phyloP scores from a whole-genome alignment of 2,888 invertebrate species.

The Aricia artaxerxes region DNA sequence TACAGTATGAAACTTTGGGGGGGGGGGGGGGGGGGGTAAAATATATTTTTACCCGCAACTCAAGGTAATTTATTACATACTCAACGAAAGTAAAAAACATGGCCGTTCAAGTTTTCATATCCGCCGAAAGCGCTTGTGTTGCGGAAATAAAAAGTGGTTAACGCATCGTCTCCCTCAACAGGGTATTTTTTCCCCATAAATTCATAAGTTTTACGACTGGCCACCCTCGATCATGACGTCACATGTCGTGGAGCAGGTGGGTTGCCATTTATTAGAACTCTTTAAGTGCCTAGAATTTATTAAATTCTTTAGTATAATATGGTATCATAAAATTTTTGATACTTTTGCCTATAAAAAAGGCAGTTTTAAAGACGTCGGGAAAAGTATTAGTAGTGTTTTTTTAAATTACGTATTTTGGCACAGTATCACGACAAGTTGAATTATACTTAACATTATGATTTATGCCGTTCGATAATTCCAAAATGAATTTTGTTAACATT shows the following conservation, averaged over 20 bases:
- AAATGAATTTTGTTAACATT: background rate
- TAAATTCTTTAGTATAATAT: constrained; percentile 36
- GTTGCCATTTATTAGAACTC: constrained; percentile 38
- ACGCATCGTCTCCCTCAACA: constrained; percentile 43
- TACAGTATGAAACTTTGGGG: background rate
- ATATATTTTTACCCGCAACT: background rate
- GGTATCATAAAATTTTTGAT: constrained; percentile 30
- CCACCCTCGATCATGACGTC: constrained; percentile 52
- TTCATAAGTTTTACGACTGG: constrained; percentile 54
- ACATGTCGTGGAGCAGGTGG: constrained; percentile 53
- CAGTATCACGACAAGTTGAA: too few species aligned
- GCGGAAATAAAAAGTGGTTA: constrained; percentile 35
- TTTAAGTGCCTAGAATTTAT: constrained; percentile 33
- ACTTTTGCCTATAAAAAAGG: background rate
- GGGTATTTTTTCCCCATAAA: constrained; percentile 63
- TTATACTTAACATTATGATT: too few species aligned
- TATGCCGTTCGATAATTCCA: too few species aligned
- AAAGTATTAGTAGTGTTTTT: background rate
- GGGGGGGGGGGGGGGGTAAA: too few species aligned
- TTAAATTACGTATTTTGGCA: background rate
- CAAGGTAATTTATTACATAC: constrained; percentile 9
- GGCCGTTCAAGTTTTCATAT: background rate
- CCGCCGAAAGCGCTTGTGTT: constrained; percentile 22
- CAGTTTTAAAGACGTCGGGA: background rate
- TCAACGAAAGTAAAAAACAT: constrained; percentile 1